Conservation (phyloP, 2,113 vertebrate genomes). For the Prolemur simus region DNA sequence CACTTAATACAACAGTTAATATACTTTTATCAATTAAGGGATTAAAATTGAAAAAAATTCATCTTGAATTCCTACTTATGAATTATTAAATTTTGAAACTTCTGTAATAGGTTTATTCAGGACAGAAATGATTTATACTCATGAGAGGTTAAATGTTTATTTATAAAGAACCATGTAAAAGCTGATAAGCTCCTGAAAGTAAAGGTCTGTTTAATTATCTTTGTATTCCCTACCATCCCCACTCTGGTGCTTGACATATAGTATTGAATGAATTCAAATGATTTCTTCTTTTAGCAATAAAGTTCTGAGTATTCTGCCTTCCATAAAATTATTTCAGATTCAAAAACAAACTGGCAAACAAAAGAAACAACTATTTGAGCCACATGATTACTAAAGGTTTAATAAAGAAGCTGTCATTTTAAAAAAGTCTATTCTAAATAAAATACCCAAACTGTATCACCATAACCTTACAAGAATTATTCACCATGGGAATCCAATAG, state of each 20-base stretch:
- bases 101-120: slow-evolving; percentile 76
- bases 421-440: slow-evolving; percentile 3
- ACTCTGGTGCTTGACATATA: neutral
- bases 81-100: slow-evolving; percentile 73
- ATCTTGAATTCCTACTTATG: slow-evolving; percentile 73
- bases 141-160: neutral
- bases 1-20: slow-evolving; percentile 48
- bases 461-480: neutral
- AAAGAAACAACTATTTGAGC: neutral
- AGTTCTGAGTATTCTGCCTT: neutral
- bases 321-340: slow-evolving; percentile 26
- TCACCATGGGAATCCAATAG: neutral
- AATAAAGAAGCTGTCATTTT: neutral
- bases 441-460: neutral
- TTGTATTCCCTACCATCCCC: neutral
- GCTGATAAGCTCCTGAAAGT: neutral
- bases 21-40: slow-evolving; percentile 72
- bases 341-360: neutral
- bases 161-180: neutral
- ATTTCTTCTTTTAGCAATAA: slow-evolving; percentile 26
- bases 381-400: neutral
- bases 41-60: slow-evolving; percentile 76
- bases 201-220: slow-evolving; percentile 38
- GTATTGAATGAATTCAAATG: neutral
- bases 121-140: slow-evolving; percentile 64